Evolutionary conservation across 2,113 vertebrate genomes (phyloP), one percentile per base, ranked within the genome.

Genomic region (Tinamus guttatus): DNA sequence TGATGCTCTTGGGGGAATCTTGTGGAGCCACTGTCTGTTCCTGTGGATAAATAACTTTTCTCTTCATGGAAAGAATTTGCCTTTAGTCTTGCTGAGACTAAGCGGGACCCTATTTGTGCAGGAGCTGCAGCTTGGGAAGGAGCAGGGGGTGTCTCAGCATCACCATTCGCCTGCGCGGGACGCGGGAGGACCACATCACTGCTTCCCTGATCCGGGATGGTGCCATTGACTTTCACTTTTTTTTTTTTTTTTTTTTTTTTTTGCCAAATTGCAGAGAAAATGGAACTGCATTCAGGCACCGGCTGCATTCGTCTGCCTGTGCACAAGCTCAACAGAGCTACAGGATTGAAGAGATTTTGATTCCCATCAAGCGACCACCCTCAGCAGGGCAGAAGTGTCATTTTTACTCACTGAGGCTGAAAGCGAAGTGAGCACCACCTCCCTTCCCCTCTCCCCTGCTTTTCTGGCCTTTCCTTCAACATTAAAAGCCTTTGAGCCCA

Each of bases 1-100:
- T 54, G 90, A 16, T 40, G 83, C 82, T 25, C 60, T 32, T 64
- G 90, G 93, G 80, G 88, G 78, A 94, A 59, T 7, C 58, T 52
- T 7, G 83, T 69, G 81, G 80, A 88, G 92, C 76, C 86, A 40
- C 95, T 86, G 73, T 59, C 93, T 90, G 85, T 60, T 69, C 83
- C 79, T 2, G 0, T 13, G 65, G 81, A 95, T 89, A 96, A 93
- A 96, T 86, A 92, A 70, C 86, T 94, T 70, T 85, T 95, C 85
- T 97, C 79, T 76, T 62, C 88, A 49, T 64, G 88, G 43, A 94
- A 65, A 94, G 83, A 95, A 96, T 71, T 86, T 88, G 83, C 65
- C 83, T 92, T 88, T 94, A 95, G 85, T 88, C 65, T 22, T 49
- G 49, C 21, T 24, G 20, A 45, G 65, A 86, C 85, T 92, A 90